These are phyloP conservation scores for Muscicapa comitata DNA, from an alignment of 2,797 vertebrate species.

Conservation along the genomic window DNA sequence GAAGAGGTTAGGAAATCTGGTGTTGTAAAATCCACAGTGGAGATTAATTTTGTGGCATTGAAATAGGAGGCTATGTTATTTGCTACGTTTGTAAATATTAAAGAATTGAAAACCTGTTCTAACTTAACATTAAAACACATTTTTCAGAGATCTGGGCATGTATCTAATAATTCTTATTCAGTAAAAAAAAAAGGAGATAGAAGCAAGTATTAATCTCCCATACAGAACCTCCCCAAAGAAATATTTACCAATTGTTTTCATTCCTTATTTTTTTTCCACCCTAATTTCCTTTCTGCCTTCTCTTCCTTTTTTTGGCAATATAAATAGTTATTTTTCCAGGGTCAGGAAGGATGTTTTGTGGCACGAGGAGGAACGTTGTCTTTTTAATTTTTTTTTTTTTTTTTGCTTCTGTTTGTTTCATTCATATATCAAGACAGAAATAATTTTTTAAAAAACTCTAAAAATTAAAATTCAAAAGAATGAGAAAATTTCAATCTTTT, in stretches of 20 bases:
- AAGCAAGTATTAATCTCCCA: neutral
- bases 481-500: neutral
- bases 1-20: constrained; percentile 47
- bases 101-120: neutral
- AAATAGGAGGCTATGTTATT: constrained; percentile 2
- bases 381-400: no score
- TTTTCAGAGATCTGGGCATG: neutral
- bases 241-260: neutral
- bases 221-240: neutral
- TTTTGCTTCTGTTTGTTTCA: neutral
- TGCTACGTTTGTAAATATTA: neutral
- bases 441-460: neutral
- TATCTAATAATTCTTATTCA: neutral
- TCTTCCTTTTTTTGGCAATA: neutral
- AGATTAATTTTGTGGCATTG: constrained; percentile 3
- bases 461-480: neutral
- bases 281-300: neutral
- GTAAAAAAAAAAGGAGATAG: neutral
- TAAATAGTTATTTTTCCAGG: neutral
- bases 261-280: neutral
- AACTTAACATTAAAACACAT: neutral
- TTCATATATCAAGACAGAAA: neutral
- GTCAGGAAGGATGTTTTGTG: neutral
- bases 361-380: neutral
- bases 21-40: neutral